These are phyloP conservation scores for Reinhardtius hippoglossoides DNA, from an alignment of 2,113 vertebrate genomes.

Conservation along the genomic window DNA sequence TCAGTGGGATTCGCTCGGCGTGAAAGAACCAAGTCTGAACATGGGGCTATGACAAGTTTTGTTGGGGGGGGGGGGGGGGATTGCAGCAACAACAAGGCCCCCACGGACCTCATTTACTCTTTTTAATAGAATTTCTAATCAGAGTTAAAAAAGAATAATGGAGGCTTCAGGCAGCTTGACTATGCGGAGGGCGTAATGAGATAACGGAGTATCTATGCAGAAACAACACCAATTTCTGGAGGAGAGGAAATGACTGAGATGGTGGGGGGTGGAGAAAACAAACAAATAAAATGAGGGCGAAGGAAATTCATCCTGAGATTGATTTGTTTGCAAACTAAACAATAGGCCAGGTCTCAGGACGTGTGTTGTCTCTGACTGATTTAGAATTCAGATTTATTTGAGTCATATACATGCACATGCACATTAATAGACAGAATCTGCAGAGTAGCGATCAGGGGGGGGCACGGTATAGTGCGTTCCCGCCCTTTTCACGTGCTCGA, in stretches of 20 bases:
- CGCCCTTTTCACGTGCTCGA: too few relatives aligned
- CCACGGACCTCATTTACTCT: slow-evolving; percentile 71
- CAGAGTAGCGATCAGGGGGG: too few relatives aligned
- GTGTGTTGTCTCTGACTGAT: not conserved
- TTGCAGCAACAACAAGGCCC: slow-evolving; percentile 36
- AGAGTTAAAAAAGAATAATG: slow-evolving; percentile 72
- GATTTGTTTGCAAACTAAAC: slow-evolving; percentile 61
- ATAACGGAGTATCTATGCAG: slow-evolving; percentile 63
- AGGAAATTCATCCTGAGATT: slow-evolving; percentile 45
- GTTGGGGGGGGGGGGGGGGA: not conserved
- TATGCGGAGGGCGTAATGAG: slow-evolving; percentile 68
- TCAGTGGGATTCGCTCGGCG: not conserved
- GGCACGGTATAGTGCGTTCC: too few relatives aligned
- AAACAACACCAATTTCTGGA: slow-evolving; percentile 55
- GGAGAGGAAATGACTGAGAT: slow-evolving; percentile 36
- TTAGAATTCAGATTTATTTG: not conserved
- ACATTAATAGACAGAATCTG: too few relatives aligned
- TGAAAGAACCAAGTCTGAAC: slow-evolving; percentile 11
- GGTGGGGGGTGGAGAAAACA: not conserved
- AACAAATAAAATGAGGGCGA: slow-evolving; percentile 43
- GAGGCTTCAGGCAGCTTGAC: slow-evolving; percentile 61
- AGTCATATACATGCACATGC: too few relatives aligned
- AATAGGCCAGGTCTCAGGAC: slow-evolving; percentile 7
- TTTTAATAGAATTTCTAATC: slow-evolving; percentile 73
- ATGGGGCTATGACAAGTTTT: slow-evolving; percentile 28